phyloP scores from a whole-genome alignment of 2,797 vertebrate genomes.

The Morus bassanus region DNA sequence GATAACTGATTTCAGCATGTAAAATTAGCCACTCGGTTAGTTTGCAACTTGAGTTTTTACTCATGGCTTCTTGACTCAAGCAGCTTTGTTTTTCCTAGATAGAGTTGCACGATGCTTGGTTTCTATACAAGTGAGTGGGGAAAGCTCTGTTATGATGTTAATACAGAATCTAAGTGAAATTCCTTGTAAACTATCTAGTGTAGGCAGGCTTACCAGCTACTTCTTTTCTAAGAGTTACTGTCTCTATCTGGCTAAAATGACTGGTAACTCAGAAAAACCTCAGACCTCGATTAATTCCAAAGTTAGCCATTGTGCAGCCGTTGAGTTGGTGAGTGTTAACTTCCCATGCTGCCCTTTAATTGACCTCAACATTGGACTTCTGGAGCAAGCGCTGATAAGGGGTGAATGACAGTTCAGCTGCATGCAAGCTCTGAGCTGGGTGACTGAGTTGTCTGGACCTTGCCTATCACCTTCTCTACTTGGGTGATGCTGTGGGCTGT shows the following conservation, averaged over 20 bases:
- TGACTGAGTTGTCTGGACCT: neutral
- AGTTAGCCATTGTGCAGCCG: neutral
- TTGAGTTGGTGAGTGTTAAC: neutral
- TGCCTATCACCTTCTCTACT: neutral
- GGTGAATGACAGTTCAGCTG: neutral
- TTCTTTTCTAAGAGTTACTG: neutral
- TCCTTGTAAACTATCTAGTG: neutral
- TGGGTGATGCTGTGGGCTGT: neutral
- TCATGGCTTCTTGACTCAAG: constrained; percentile 1
- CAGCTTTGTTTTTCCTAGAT: constrained; percentile 17
- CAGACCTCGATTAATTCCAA: neutral
- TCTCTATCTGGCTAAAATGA: neutral
- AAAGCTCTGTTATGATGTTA: neutral
- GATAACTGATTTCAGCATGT: neutral
- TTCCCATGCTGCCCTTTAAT: neutral
- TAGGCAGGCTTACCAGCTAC: neutral
- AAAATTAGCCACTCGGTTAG: neutral
- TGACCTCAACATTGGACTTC: neutral
- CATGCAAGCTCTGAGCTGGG: neutral
- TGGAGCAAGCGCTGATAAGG: neutral
- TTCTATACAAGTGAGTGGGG: neutral
- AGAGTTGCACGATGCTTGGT: accelerated
- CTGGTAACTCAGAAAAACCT: neutral
- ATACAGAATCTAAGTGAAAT: neutral
- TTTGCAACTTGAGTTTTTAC: constrained; percentile 35